Percentiles rank a stretch among this genome's conserved stretches.
phyloP scores from a whole-genome alignment of 2,888 invertebrate genomes.

The Aporophyla lueneburgensis region DNA sequence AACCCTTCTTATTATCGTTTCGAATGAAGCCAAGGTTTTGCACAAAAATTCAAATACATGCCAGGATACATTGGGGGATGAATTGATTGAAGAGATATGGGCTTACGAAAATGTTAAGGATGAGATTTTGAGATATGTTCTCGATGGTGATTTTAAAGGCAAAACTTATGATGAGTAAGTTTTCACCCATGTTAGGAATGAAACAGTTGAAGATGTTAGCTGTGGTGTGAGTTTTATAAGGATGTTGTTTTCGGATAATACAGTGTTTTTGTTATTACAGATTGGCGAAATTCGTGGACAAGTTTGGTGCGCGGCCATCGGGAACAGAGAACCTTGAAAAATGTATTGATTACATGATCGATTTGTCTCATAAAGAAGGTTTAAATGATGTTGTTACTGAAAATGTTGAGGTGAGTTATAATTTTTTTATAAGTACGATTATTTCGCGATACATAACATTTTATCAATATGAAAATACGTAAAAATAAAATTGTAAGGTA shows the following conservation, averaged over 20 bases:
- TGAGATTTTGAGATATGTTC: conserved; percentile 88
- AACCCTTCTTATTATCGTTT: conserved; percentile 71
- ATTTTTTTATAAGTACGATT: not conserved
- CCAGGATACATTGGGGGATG: conserved; percentile 80
- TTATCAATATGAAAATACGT: not conserved
- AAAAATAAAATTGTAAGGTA: not conserved
- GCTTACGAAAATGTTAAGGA: conserved; percentile 88
- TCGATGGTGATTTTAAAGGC: conserved; percentile 89
- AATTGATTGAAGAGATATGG: conserved; percentile 91
- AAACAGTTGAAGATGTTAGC: not conserved
- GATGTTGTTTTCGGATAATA: not conserved
- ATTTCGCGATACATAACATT: not conserved
- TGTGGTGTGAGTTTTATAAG: not conserved
- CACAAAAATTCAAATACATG: conserved; percentile 77
- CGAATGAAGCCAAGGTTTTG: conserved; percentile 76
- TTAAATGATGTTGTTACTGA: conserved; percentile 93
- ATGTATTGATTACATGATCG: conserved; percentile 92
- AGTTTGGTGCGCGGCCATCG: conserved; percentile 92
- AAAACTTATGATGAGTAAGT: conserved; percentile 90
- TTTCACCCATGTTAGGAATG: conserved; percentile 1
- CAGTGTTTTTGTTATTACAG: conserved; percentile 69
- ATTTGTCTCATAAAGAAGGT: conserved; percentile 79
- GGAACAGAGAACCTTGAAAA: conserved; percentile 92
- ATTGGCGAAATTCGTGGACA: conserved; percentile 86
- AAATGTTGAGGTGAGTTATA: conserved; percentile 85